Base-by-base conservation (phyloP, 2,113 vertebrate species). In the Serilophus lunatus region DNA sequence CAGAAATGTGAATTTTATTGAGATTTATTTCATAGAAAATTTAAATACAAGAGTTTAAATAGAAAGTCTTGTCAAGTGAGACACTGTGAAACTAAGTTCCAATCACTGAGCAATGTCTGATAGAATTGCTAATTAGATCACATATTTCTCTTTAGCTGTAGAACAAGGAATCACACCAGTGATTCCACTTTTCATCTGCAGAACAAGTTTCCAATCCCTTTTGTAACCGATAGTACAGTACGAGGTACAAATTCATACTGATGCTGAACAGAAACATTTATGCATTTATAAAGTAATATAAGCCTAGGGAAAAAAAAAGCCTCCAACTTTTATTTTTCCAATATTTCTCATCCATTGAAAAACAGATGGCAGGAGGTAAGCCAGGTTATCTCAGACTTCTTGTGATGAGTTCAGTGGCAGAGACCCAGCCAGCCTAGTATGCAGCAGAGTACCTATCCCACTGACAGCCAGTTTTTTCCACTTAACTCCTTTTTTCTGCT, bases 91-190 rank as follows among this genome's bases (percentile, higher is more conserved):
- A 93, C 61, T 76, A 61, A 86, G 92, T 97, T 97, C 92, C 89
- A 93, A 84, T 95, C 95, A 71, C 87, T 95, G 94, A 95, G 69
- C 93, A 91, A 82, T 47, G 92, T 92, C 87, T 96, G 93, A 96
- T 88, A 84, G 91, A 96, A 95, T 90, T 95, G 92, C 92, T 96
- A 96, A 97, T 95, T 97, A 96, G 92, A 86, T 84, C 71, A 84
- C 93, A 84, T 94, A 92, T 86, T 96, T 96, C 61, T 93, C 71
- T 85, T 92, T 95, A 78, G 91, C 74, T 93, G 90, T 91, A 92
- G 86, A 96, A 91, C 93, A 94, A 92, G 84, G 91, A 88, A 88
- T 91, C 89, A 92, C 71, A 72, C 72, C 83, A 71, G 10, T 63
- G 70, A 90, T 77, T 93, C 71, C 65, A 90, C 82, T 95, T 80